Evolutionary conservation across 2,797 vertebrate genomes (phyloP).

Genomic region (Lophura swinhoii): DNA sequence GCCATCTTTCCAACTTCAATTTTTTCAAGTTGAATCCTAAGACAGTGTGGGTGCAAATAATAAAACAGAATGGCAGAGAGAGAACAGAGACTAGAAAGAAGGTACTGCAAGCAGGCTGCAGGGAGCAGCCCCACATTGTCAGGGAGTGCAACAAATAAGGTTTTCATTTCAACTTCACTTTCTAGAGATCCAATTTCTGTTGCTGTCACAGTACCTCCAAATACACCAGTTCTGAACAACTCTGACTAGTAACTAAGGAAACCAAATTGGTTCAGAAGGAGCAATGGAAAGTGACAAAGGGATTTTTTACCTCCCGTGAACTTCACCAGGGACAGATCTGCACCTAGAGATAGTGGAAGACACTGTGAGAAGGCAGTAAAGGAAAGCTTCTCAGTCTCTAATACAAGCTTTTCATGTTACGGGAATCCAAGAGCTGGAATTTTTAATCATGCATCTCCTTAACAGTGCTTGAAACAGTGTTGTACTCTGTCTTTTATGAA

Average conservation of each 20-base stretch:
- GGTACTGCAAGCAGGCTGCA: not conserved
- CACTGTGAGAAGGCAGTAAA: not conserved
- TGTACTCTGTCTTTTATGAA: not conserved
- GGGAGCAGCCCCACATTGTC: slow-evolving; percentile 45
- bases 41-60: not conserved
- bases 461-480: not conserved
- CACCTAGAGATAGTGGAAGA: not conserved
- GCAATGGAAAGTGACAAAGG: slow-evolving; percentile 39
- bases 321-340: not conserved
- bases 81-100: not conserved
- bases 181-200: slow-evolving; percentile 62
- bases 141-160: slow-evolving; percentile 34
- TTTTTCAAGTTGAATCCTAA: not conserved
- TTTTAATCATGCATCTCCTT: not conserved
- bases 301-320: not conserved
- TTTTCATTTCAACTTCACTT: slow-evolving; percentile 51
- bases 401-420: not conserved
- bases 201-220: slow-evolving; percentile 67
- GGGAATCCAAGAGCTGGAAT: not conserved
- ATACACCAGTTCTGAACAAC: slow-evolving; percentile 66
- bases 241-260: slow-evolving; percentile 76
- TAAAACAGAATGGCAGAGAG: not conserved
- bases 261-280: slow-evolving; percentile 70
- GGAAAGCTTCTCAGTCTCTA: not conserved
- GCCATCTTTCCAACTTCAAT: not conserved